phyloP scores from a whole-genome alignment of 2,113 vertebrate species.

The Siphamia tubifer region DNA sequence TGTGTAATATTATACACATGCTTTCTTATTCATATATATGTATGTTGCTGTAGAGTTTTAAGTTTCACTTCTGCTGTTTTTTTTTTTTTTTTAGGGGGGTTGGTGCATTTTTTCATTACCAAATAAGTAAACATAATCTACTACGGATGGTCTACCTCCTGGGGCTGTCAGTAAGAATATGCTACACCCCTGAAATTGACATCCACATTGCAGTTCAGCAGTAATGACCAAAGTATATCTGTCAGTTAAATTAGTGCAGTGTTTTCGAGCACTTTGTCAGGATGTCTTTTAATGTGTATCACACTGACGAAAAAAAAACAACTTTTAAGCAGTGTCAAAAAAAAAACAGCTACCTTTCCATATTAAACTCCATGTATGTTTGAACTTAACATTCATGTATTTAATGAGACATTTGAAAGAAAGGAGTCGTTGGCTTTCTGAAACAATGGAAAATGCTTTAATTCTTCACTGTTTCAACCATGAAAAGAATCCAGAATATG shows the following conservation, averaged over 20 bases:
- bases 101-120: neutral
- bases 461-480: slow-evolving; percentile 8
- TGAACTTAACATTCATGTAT: too few relatives aligned
- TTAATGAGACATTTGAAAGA: slow-evolving; percentile 5
- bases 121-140: neutral
- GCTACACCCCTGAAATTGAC: neutral
- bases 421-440: slow-evolving; percentile 9
- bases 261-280: neutral
- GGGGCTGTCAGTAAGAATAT: neutral
- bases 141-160: neutral
- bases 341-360: too few relatives aligned
- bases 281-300: neutral
- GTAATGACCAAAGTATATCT: too few relatives aligned
- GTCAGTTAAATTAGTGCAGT: neutral
- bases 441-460: slow-evolving; percentile 32
- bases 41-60: neutral
- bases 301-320: too few relatives aligned
- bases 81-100: neutral
- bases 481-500: slow-evolving; percentile 45
- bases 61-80: neutral
- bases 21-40: neutral
- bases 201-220: neutral
- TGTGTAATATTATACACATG: neutral
- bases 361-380: too few relatives aligned
- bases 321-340: too few relatives aligned